These are phyloP conservation scores for Dolichoris vasculosae DNA, from an alignment of 1,140 invertebrate genomes.

Conservation along the genomic window DNA sequence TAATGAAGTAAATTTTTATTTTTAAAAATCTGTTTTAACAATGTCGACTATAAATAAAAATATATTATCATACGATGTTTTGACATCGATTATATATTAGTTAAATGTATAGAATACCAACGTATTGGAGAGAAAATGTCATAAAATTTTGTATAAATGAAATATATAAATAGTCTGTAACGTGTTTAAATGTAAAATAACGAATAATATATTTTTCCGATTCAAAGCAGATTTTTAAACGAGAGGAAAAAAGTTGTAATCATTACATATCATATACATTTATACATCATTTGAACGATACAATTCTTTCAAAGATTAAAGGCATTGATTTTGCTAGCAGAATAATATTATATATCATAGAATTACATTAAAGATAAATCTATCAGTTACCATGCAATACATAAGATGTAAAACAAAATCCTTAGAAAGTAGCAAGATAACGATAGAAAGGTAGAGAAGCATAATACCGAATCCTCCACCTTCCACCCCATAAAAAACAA, in stretches of 20 bases:
- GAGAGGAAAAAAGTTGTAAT: not conserved
- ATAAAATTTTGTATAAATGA: too few relatives aligned
- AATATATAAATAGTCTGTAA: not conserved
- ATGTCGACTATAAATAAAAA: too few relatives aligned
- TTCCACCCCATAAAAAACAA: slow-evolving; percentile 27
- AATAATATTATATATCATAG: too few relatives aligned
- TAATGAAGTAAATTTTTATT: too few relatives aligned
- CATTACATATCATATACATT: not conserved
- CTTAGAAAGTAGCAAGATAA: not conserved
- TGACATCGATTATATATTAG: too few relatives aligned
- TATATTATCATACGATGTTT: too few relatives aligned
- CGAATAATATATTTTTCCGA: not conserved
- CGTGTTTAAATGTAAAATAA: not conserved
- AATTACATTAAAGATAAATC: too few relatives aligned
- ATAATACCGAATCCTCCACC: not conserved
- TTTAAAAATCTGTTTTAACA: too few relatives aligned
- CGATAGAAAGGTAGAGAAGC: not conserved
- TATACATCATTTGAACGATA: not conserved
- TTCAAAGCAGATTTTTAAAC: not conserved
- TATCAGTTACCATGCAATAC: too few relatives aligned
- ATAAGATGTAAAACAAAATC: not conserved
- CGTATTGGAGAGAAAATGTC: too few relatives aligned
- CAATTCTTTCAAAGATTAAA: not conserved
- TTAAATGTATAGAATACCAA: too few relatives aligned
- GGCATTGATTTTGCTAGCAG: not conserved